Percentiles rank a stretch among this genome's conserved stretches.
phyloP scores from a whole-genome alignment of 2,797 vertebrate species.

The Coluber constrictor region DNA sequence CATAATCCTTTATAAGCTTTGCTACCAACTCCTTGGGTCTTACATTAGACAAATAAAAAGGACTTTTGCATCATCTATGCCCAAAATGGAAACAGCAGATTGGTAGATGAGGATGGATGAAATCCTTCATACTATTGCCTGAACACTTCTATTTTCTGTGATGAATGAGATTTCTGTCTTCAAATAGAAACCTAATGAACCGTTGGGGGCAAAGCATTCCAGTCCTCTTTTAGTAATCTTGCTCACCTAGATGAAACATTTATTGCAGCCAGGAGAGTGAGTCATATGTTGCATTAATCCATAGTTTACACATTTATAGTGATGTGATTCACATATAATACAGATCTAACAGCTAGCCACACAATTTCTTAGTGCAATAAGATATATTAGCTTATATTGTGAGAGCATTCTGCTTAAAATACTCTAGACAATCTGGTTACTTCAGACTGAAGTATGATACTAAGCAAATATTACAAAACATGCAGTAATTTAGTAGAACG shows the following conservation, averaged over 20 bases:
- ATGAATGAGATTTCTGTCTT: background rate
- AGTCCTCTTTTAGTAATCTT: background rate
- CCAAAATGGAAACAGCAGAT: background rate
- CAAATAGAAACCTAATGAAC: background rate
- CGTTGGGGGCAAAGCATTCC: background rate
- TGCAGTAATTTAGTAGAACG: slow-evolving; percentile 34
- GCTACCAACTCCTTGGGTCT: background rate
- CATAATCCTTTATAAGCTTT: background rate
- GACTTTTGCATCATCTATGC: background rate
- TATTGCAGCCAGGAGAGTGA: background rate
- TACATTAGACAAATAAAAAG: background rate
- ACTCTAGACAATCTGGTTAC: slow-evolving; percentile 26
- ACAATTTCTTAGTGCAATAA: background rate
- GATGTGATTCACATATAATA: background rate
- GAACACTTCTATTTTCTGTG: background rate
- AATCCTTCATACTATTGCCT: background rate
- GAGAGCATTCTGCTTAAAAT: background rate
- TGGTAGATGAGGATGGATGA: background rate
- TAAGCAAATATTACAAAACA: slow-evolving; percentile 30
- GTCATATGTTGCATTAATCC: background rate
- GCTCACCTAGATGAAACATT: background rate
- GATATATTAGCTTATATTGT: slow-evolving; percentile 34
- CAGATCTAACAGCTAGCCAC: background rate
- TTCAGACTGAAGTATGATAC: slow-evolving; percentile 37
- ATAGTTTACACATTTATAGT: background rate